phyloP scores from a whole-genome alignment of 1,140 invertebrate species.

The Ganaspis sp. region DNA sequence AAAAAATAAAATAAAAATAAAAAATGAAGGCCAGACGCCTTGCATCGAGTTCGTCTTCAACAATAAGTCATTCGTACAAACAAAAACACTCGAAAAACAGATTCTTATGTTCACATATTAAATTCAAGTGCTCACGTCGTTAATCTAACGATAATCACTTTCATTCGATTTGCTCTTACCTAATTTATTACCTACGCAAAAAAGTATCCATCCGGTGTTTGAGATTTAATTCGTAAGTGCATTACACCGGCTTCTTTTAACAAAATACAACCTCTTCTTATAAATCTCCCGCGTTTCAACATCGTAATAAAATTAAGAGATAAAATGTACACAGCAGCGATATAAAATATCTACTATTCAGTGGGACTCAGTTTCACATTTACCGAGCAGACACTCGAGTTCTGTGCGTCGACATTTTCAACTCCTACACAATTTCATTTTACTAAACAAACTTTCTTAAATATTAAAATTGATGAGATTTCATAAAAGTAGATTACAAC shows the following conservation, averaged over 20 bases:
- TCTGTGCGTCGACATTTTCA: not conserved
- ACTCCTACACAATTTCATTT: not conserved
- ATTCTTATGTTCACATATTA: not conserved
- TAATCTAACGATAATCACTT: slow-evolving; percentile 26
- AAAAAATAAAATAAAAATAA: slow-evolving; percentile 34
- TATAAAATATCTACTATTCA: slow-evolving; percentile 68
- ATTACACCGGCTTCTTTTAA: slow-evolving; percentile 44
- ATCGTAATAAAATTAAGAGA: slow-evolving; percentile 71
- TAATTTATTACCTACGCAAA: slow-evolving; percentile 44
- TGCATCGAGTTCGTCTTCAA: slow-evolving; percentile 15
- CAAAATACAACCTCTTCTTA: slow-evolving; percentile 49
- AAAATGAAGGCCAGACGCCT: not conserved
- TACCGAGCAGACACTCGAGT: slow-evolving; percentile 65
- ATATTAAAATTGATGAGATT: not conserved
- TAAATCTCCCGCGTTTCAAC: slow-evolving; percentile 61
- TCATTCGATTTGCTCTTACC: slow-evolving; percentile 30
- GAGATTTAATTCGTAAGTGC: not conserved
- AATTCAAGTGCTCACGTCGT: slow-evolving; percentile 17
- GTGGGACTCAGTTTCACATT: slow-evolving; percentile 67
- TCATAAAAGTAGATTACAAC: not conserved
- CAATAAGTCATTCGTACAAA: slow-evolving; percentile 24
- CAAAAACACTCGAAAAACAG: not conserved
- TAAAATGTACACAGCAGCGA: slow-evolving; percentile 75
- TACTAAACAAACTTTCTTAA: not conserved
- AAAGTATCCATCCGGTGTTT: slow-evolving; percentile 38